These are phyloP conservation scores for Sterna hirundo DNA, from an alignment of 2,113 vertebrate genomes.

Conservation along the genomic window DNA sequence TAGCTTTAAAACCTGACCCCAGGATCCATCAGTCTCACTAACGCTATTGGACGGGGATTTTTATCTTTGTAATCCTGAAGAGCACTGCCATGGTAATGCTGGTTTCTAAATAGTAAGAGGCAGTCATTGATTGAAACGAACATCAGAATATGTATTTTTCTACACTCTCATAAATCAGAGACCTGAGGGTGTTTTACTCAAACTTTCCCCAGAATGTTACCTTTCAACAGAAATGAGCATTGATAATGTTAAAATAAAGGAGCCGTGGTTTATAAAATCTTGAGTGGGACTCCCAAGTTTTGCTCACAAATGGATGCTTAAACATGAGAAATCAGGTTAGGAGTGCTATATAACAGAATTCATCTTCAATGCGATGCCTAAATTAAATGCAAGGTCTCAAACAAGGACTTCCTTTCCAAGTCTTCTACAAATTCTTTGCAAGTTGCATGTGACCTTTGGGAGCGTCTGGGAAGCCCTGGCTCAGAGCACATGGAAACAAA, in stretches of 20 bases:
- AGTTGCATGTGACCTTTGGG: background rate
- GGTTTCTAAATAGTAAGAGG: background rate
- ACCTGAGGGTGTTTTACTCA: background rate
- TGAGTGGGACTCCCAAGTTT: background rate
- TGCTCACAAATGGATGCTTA: background rate
- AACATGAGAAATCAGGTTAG: background rate
- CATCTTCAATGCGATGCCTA: background rate
- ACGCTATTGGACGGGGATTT: background rate
- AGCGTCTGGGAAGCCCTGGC: background rate
- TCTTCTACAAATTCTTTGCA: background rate
- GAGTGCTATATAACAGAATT: background rate
- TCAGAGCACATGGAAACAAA: background rate
- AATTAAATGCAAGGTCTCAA: background rate
- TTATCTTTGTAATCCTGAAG: background rate
- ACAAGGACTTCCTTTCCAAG: background rate
- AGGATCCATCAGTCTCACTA: background rate
- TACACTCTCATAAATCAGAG: background rate
- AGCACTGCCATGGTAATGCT: background rate
- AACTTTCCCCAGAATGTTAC: background rate
- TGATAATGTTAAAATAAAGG: background rate
- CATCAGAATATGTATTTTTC: background rate
- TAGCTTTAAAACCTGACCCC: background rate
- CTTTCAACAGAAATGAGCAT: background rate
- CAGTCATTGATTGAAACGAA: background rate
- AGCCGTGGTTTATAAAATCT: background rate